Conservation (phyloP, 2,888 invertebrate genomes). For the Byasa hedistus region DNA sequence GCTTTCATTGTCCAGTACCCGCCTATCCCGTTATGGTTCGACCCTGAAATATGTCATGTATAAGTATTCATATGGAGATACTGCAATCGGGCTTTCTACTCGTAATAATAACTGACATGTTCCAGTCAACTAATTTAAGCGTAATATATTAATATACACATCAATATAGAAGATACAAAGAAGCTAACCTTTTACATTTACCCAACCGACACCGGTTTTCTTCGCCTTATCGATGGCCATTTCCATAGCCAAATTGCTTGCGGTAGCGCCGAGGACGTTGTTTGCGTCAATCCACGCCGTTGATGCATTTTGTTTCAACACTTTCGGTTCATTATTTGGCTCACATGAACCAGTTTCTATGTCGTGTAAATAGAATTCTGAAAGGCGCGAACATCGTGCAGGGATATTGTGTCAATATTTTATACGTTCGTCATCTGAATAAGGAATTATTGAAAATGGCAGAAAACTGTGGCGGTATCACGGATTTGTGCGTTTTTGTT, state of each 20-base stretch:
- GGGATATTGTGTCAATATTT: too few relatives aligned
- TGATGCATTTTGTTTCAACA: conserved; percentile 85
- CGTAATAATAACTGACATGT: too few relatives aligned
- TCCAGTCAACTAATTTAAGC: too few relatives aligned
- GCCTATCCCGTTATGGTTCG: conserved; percentile 95
- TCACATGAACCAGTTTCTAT: conserved; percentile 82
- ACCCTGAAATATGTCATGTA: conserved; percentile 70
- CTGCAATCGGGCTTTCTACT: too few relatives aligned
- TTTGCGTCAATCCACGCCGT: conserved; percentile 89
- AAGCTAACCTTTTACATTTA: conserved; percentile 84
- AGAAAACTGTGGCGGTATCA: too few relatives aligned
- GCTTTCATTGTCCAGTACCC: conserved; percentile 91
- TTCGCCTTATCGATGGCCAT: conserved; percentile 91
- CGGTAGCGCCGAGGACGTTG: conserved; percentile 89
- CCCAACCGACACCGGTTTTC: conserved; percentile 89
- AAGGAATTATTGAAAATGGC: too few relatives aligned
- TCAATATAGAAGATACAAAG: background rate
- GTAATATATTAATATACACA: too few relatives aligned
- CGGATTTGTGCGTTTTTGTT: too few relatives aligned
- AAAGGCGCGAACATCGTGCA: conserved; percentile 35
- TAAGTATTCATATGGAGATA: background rate
- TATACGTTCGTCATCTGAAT: too few relatives aligned
- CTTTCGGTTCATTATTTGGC: conserved; percentile 81
- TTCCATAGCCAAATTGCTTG: conserved; percentile 88
- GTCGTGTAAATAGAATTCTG: conserved; percentile 90